These are phyloP conservation scores for Copsychus sechellarum DNA, from an alignment of 2,113 vertebrate genomes.

Conservation along the genomic window DNA sequence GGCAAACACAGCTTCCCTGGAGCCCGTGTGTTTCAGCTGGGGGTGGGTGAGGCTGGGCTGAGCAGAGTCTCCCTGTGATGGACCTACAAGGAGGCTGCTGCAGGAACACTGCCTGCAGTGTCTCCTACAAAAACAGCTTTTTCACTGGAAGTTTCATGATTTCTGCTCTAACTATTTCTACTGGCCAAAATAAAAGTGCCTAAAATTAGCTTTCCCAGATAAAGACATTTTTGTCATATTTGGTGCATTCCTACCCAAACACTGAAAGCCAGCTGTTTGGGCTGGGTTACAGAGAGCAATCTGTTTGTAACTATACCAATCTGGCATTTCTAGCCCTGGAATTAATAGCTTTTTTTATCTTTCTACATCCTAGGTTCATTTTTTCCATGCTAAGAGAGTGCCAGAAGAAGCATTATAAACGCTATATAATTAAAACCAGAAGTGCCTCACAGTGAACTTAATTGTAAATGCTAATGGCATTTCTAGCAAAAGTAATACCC, in stretches of 20 bases:
- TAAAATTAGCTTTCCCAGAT: slow-evolving; percentile 45
- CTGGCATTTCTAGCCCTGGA: neutral
- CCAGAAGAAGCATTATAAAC: slow-evolving; percentile 29
- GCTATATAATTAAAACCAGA: slow-evolving; percentile 53
- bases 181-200: neutral
- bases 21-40: rapidly evolving
- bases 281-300: neutral
- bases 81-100: rapidly evolving
- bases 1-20: rapidly evolving
- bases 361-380: slow-evolving; percentile 13
- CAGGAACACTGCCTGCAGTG: neutral
- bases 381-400: slow-evolving; percentile 28
- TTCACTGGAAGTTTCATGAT: neutral
- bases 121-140: neutral
- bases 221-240: slow-evolving; percentile 58
- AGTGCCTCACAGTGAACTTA: slow-evolving; percentile 34
- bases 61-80: neutral
- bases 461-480: slow-evolving; percentile 33
- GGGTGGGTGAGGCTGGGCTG: neutral
- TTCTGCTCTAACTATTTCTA: neutral
- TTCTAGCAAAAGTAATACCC: slow-evolving; percentile 17
- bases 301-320: slow-evolving; percentile 2
- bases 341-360: slow-evolving; percentile 51
- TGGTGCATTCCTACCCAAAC: neutral
- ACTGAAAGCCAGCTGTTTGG: slow-evolving; percentile 31